A percentile compares a stretch with the other conserved stretches of the same genome.
These are phyloP conservation scores for Paramormyrops kingsleyae DNA, from an alignment of 2,113 vertebrate species.

Conservation along the genomic window DNA sequence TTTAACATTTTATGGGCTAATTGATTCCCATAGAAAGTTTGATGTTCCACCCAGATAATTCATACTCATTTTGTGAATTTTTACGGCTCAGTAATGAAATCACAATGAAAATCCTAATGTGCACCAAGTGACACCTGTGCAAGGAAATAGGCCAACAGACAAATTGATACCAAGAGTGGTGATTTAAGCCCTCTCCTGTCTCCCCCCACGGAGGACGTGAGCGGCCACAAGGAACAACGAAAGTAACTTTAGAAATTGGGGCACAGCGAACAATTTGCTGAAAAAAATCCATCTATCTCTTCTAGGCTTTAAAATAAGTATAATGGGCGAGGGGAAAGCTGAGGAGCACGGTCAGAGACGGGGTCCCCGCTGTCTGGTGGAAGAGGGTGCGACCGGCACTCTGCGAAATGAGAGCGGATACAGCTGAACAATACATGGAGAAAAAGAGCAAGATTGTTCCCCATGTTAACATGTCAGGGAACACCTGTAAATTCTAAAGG, in stretches of 20 bases:
- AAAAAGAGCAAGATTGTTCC: background rate
- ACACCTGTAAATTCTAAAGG: background rate
- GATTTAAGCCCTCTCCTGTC: background rate
- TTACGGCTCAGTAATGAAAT: background rate
- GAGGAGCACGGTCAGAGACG: background rate
- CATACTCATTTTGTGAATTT: background rate
- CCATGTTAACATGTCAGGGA: background rate
- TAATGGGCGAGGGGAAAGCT: background rate
- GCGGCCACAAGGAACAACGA: background rate
- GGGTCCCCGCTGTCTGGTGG: background rate
- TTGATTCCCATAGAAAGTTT: background rate
- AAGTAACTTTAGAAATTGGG: conserved; percentile 10
- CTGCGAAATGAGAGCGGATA: background rate
- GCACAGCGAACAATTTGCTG: background rate
- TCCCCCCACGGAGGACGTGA: background rate
- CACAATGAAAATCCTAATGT: background rate
- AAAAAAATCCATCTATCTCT: background rate
- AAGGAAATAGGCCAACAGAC: background rate
- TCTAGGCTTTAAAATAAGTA: background rate
- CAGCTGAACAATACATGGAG: background rate
- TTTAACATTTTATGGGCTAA: background rate
- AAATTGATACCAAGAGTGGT: background rate
- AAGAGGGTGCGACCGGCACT: background rate
- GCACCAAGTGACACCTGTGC: background rate
- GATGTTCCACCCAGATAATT: background rate